Evolutionary conservation across 2,888 invertebrate species (phyloP).

Genomic region (Agriotes lineatus): DNA sequence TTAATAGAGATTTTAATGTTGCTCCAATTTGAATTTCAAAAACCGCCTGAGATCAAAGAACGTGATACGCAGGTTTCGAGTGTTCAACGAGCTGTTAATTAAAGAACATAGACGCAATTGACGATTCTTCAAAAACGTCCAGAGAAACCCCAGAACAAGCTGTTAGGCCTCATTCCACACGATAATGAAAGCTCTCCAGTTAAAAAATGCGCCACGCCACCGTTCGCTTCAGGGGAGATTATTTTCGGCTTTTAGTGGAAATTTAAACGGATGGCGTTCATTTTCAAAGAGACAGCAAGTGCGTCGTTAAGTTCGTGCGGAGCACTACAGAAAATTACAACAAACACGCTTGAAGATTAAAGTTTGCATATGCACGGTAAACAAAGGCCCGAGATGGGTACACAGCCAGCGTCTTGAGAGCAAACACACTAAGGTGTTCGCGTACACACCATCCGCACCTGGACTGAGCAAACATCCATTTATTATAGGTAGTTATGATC

Average conservation of each 20-base stretch:
- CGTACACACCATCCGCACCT: constrained; percentile 36
- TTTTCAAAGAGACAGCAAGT: constrained; percentile 27
- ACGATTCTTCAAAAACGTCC: not conserved
- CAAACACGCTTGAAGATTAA: constrained; percentile 40
- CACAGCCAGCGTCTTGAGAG: constrained; percentile 29
- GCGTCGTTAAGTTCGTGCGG: constrained; percentile 34
- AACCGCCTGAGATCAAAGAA: too few relatives aligned
- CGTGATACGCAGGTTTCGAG: too few relatives aligned
- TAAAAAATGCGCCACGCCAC: not conserved
- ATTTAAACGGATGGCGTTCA: constrained; percentile 26
- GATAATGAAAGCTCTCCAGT: not conserved
- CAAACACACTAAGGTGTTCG: constrained; percentile 39
- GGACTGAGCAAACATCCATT: constrained; percentile 43
- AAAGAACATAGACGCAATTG: too few relatives aligned
- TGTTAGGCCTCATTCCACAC: not conserved
- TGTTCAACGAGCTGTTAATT: too few relatives aligned
- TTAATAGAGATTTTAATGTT: too few relatives aligned
- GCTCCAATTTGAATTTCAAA: too few relatives aligned
- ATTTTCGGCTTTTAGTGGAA: constrained; percentile 8
- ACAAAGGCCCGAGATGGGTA: constrained; percentile 34
- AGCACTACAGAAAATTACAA: constrained; percentile 34
- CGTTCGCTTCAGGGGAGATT: not conserved
- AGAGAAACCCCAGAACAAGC: not conserved
- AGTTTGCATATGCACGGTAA: constrained; percentile 39
- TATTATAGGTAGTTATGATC: constrained; percentile 47